A percentile compares a stretch with the other conserved stretches of the same genome.
phyloP scores from a whole-genome alignment of 2,797 vertebrate species.

The Chrysocyon brachyurus region DNA sequence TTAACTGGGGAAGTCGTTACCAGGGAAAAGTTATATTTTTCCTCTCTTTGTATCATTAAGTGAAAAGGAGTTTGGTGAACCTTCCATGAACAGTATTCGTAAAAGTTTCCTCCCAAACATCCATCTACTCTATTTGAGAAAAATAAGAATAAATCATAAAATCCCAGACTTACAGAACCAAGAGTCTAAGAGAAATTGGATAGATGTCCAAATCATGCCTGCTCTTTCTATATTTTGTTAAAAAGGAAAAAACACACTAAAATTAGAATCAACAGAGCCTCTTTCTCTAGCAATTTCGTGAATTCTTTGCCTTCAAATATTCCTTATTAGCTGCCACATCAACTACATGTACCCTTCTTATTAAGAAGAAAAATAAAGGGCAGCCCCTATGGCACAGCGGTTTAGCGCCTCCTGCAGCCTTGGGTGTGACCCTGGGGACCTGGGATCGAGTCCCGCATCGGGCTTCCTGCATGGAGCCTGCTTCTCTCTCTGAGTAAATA shows the following conservation, averaged over 20 bases:
- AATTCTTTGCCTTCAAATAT: neutral
- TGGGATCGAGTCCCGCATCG: too few species aligned
- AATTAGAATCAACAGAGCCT: neutral
- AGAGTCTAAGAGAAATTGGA: neutral
- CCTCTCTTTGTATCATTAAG: neutral
- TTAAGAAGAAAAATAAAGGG: neutral
- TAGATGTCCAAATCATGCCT: neutral
- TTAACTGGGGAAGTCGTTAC: conserved; percentile 35
- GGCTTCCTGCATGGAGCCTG: too few species aligned
- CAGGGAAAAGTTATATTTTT: neutral
- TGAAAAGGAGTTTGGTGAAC: conserved; percentile 56
- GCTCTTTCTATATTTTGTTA: neutral
- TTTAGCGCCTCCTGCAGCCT: too few species aligned
- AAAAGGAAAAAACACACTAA: neutral
- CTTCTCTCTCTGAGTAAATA: too few species aligned
- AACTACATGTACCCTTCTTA: neutral
- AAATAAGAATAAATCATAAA: neutral
- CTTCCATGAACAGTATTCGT: conserved; percentile 25
- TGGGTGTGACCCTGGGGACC: too few species aligned
- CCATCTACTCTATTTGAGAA: conserved; percentile 30
- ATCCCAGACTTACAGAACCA: neutral
- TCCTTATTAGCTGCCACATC: conserved; percentile 19
- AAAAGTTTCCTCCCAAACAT: neutral
- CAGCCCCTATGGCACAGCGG: too few species aligned
- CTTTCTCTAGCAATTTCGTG: neutral